phyloP scores from a whole-genome alignment of 2,888 invertebrate genomes.

The Hyposoter didymator region DNA sequence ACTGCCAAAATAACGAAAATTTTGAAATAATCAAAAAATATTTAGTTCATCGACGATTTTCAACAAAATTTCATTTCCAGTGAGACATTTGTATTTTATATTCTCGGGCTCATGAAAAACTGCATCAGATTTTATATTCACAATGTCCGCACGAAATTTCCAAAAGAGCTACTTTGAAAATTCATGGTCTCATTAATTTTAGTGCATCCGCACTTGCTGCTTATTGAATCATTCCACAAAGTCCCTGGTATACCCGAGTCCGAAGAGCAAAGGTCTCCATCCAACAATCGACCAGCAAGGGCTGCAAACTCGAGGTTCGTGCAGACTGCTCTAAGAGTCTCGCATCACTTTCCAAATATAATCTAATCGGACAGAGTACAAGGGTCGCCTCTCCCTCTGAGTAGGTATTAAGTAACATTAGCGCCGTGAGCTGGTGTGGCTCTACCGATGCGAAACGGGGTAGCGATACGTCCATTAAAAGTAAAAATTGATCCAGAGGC shows the following conservation, averaged over 20 bases:
- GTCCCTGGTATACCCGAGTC: neutral
- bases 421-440: slow-evolving; percentile 17
- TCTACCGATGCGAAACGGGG: slow-evolving; percentile 44
- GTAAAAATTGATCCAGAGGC: slow-evolving; percentile 1
- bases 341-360: slow-evolving; percentile 54
- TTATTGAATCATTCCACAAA: neutral
- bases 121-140: too few relatives aligned
- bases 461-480: slow-evolving; percentile 51
- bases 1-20: too few relatives aligned
- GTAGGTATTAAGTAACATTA: slow-evolving; percentile 59
- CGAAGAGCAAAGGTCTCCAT: neutral
- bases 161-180: too few relatives aligned
- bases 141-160: too few relatives aligned
- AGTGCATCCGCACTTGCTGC: neutral
- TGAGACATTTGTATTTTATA: too few relatives aligned
- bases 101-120: too few relatives aligned
- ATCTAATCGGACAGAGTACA: slow-evolving; percentile 60
- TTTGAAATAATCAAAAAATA: too few relatives aligned
- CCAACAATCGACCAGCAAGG: neutral
- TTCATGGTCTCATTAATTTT: too few relatives aligned
- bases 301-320: slow-evolving; percentile 15
- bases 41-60: too few relatives aligned
- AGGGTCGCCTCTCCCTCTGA: slow-evolving; percentile 41
- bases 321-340: slow-evolving; percentile 26
- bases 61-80: too few relatives aligned